Percentiles rank a stretch among this genome's conserved stretches.
Conservation (phyloP, 2,113 vertebrate species). For the Aythya baeri region DNA sequence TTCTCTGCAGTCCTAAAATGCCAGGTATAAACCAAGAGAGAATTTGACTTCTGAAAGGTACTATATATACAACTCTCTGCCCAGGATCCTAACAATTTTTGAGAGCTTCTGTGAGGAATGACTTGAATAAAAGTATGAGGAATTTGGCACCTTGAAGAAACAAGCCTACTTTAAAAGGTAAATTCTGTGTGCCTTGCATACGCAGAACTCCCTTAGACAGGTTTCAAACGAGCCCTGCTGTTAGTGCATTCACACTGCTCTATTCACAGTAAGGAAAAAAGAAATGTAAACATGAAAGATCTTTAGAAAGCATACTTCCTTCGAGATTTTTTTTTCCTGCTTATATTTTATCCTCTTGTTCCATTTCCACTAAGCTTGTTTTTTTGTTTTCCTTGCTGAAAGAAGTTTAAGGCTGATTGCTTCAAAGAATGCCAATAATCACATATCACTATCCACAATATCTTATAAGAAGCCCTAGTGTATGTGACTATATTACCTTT, state of each 20-base stretch:
- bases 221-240: constrained; percentile 12
- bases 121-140: background rate
- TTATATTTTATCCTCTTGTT: constrained; percentile 3
- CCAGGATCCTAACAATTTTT: background rate
- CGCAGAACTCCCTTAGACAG: background rate
- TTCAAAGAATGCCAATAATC: constrained; percentile 56
- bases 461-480: background rate
- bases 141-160: background rate
- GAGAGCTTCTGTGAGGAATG: background rate
- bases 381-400: constrained; percentile 12
- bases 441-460: background rate
- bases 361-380: background rate
- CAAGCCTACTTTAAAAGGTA: constrained; percentile 3
- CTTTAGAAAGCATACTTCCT: background rate
- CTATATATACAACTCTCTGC: background rate
- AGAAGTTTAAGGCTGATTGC: constrained; percentile 23
- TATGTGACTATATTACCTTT: constrained; percentile 5
- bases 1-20: background rate
- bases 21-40: background rate
- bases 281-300: constrained; percentile 41
- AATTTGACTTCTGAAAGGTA: background rate
- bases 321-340: background rate
- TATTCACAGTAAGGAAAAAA: constrained; percentile 12
- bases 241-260: background rate
- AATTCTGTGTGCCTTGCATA: background rate